These are phyloP conservation scores for Crotalus helleri DNA, from an alignment of 2,113 vertebrate genomes.

Conservation along the genomic window DNA sequence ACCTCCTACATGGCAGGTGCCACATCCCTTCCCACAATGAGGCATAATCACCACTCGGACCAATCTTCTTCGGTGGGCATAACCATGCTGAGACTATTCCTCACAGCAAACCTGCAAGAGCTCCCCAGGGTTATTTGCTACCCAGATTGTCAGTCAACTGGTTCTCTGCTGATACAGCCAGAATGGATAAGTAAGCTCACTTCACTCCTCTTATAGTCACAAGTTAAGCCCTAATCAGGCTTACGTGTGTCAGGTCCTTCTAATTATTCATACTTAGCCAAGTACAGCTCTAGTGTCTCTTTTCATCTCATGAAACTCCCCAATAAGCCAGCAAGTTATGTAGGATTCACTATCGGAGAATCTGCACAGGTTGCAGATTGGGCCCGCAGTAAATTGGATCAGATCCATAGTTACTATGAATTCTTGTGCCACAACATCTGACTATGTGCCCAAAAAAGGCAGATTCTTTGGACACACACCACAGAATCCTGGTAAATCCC, in stretches of 20 bases:
- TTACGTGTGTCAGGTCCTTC: too few species aligned
- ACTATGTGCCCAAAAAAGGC: not conserved
- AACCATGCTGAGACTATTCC: not conserved
- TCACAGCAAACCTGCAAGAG: not conserved
- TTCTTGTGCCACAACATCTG: not conserved
- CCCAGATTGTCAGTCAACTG: not conserved
- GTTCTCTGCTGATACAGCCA: not conserved
- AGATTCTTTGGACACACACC: not conserved
- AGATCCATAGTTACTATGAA: not conserved
- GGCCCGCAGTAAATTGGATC: not conserved
- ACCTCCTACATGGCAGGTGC: not conserved
- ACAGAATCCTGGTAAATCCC: not conserved
- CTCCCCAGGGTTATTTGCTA: not conserved
- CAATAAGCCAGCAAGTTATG: too few species aligned
- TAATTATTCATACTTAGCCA: too few species aligned
- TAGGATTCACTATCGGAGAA: too few species aligned
- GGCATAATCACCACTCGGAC: not conserved
- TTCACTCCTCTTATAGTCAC: not conserved
- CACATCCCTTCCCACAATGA: not conserved
- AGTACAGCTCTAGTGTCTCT: too few species aligned
- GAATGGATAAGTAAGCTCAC: not conserved
- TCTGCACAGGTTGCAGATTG: too few species aligned
- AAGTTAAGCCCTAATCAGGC: too few species aligned
- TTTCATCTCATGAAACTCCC: too few species aligned
- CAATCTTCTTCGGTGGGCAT: not conserved